Evolutionary conservation across 2,888 invertebrate species (phyloP), one percentile per base, ranked within the genome.

Genomic region (Nomada ruficornis): DNA sequence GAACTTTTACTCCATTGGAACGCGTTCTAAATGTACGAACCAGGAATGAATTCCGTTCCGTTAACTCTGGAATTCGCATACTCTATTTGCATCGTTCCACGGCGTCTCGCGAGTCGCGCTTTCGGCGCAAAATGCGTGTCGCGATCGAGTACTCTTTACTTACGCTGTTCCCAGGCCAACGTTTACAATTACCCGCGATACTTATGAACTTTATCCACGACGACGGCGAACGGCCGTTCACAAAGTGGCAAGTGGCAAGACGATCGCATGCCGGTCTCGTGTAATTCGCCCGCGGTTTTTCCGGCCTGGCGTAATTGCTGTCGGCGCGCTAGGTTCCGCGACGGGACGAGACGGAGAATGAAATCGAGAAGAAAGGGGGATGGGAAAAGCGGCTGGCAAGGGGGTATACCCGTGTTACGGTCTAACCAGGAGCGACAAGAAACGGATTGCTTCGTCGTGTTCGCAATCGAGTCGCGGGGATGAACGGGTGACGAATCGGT

Each of bases 401-500:
- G 68, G 78, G 80, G 60, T 62, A 57, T 68, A 65, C 77, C 75
- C 73, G 74, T 83, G 76, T 75, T 71, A 62, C 62, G 54, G 71
- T 18, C 29, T 54, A 36, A 57, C 52, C 44, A 59, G 69, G 67
- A 42, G 47, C 74, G 75, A 80, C 87, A 91, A 92, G 90, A 92
- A 92, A 88, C 83, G 88, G 92, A 92, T 92, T 91, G 90, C 91
- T 89, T 80, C 69, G 75, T 80, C 88, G 86, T 91, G 92, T 92
- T 90, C 86, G 89, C 90, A 84, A 89, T 89, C 85, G 79, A 64
- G 64, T 62, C 68, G 54, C 68, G 57, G 18, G 47, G 59, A 69
- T 73, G 50, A 29, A 71, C 74, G 67, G 77, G 86, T 82, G 86
- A 87, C 86, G 84, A 87, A 84, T 87, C 77, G 83, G 50, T 78